phyloP scores from a whole-genome alignment of 2,888 invertebrate species.

The Chelonus formosanus region DNA sequence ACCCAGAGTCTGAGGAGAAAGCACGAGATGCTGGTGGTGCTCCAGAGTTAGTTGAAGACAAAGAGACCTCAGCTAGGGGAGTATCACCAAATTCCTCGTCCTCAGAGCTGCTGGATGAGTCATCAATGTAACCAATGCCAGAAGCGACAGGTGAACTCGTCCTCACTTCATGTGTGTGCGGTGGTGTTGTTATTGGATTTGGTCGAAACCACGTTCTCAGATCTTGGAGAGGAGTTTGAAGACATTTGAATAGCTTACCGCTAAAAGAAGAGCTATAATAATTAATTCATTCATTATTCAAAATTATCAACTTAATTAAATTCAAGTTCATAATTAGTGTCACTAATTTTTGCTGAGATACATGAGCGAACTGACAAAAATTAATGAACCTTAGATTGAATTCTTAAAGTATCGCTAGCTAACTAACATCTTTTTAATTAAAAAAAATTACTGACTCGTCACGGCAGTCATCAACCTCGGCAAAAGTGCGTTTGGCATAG shows the following conservation, averaged over 20 bases:
- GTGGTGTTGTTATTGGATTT: conserved; percentile 43
- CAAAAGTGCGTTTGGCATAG: conserved; percentile 70
- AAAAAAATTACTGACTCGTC: conserved; percentile 64
- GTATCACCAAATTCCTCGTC: conserved; percentile 67
- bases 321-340: too few species aligned
- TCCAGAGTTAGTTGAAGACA: conserved; percentile 56
- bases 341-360: too few species aligned
- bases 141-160: conserved; percentile 59
- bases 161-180: conserved; percentile 49
- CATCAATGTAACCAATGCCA: conserved; percentile 60
- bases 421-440: neutral
- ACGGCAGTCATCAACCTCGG: conserved; percentile 65
- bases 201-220: conserved; percentile 70
- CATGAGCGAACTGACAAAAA: too few species aligned
- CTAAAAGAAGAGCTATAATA: conserved; percentile 55
- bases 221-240: conserved; percentile 70
- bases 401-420: neutral
- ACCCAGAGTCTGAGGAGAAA: conserved; percentile 63
- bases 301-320: too few species aligned
- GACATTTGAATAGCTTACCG: conserved; percentile 70
- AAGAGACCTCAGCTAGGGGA: conserved; percentile 63
- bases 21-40: conserved; percentile 58
- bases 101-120: conserved; percentile 57
- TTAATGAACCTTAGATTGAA: too few species aligned
- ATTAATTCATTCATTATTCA: too few species aligned